Base-by-base conservation (phyloP, 2,797 vertebrate genomes). In the Malurus splendens region DNA sequence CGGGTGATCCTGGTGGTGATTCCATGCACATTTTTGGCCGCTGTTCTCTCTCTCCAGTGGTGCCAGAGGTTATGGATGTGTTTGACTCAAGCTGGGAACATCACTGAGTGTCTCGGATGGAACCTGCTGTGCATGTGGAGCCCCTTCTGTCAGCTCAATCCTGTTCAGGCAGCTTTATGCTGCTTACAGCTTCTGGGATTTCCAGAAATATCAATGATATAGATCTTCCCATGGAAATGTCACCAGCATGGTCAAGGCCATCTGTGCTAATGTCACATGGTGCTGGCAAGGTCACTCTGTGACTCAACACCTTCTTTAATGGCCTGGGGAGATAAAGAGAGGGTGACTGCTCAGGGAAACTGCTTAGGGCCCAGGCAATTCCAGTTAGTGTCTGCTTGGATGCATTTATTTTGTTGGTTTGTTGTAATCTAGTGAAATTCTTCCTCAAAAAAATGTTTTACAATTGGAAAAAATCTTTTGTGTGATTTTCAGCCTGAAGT, bases 21-120 rank as follows among this genome's bases (percentile, higher is more conserved):
- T 75, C 48, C 9, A 13, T 2, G 12, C 3, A 1, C 50, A 41
- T 6, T 18, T 36, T 7, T 64, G 14, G 11, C 6, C 0, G 0
- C 10, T 76, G 24, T 33, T 78, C 42, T 52, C 23, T 23, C n/a
- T 15, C 57, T 48, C 10, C 47, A 54, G n/a, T 0, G 3, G n/a
- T 56, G 28, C n/a, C 48, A 48, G 45, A 45, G 54, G 15, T 55
- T 9, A 19, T 36, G 30, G 36, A 7, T n/a, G 30, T 28, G 36
- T 39, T 42, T 82, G 61, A 45, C 10, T n/a, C 7, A 6, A 12
- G 3, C 7, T 39, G 24, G 45, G 23, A 59, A 32, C 8, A 12
- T 47, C 24, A 0, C 28, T 3, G 3, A 12, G 4, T 6, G 2
- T 14, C 41, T 22, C 24, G 32, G 32, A 18, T 38, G 24, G 25